Percentiles rank a stretch among this genome's conserved stretches.
These are phyloP conservation scores for Cenopis cana DNA, from an alignment of 2,888 invertebrate species.

Conservation along the genomic window DNA sequence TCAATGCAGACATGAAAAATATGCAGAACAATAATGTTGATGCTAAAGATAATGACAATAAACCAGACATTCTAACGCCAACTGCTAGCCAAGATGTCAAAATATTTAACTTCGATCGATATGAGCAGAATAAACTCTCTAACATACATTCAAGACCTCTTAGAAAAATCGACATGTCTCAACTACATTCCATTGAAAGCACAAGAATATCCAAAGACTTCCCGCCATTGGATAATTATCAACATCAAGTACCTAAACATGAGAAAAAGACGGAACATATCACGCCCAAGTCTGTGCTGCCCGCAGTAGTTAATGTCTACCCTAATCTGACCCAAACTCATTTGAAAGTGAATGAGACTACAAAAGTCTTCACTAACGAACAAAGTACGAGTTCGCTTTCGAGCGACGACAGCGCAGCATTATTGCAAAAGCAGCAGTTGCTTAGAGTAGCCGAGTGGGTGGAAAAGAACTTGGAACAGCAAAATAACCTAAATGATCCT, in stretches of 20 bases:
- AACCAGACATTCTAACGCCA: conserved; percentile 57
- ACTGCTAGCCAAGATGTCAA: conserved; percentile 74
- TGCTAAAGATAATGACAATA: conserved; percentile 53
- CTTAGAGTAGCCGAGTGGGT: conserved; percentile 92
- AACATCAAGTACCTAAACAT: conserved; percentile 57
- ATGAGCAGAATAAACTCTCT: conserved; percentile 76
- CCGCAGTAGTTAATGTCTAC: conserved; percentile 78
- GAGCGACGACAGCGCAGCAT: conserved; percentile 82
- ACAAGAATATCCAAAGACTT: conserved; percentile 80
- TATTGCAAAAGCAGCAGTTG: conserved; percentile 86
- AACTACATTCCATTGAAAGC: conserved; percentile 77
- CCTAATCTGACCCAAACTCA: conserved; percentile 80
- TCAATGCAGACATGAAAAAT: conserved; percentile 62
- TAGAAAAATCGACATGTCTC: conserved; percentile 79
- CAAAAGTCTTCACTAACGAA: conserved; percentile 78
- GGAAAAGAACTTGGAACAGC: conserved; percentile 86
- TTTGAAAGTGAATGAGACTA: conserved; percentile 77
- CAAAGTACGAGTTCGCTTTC: conserved; percentile 82
- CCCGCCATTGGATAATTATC: conserved; percentile 57
- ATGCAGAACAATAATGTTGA: conserved; percentile 63
- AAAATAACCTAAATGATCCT: conserved; percentile 76
- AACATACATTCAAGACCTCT: conserved; percentile 69
- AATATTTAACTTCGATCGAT: conserved; percentile 83
- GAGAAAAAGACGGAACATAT: conserved; percentile 63
- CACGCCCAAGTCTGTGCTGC: conserved; percentile 61